Evolutionary conservation across 1,140 invertebrate species (phyloP), one percentile per base, ranked within the genome.

Genomic region (Drosophila aff.): DNA sequence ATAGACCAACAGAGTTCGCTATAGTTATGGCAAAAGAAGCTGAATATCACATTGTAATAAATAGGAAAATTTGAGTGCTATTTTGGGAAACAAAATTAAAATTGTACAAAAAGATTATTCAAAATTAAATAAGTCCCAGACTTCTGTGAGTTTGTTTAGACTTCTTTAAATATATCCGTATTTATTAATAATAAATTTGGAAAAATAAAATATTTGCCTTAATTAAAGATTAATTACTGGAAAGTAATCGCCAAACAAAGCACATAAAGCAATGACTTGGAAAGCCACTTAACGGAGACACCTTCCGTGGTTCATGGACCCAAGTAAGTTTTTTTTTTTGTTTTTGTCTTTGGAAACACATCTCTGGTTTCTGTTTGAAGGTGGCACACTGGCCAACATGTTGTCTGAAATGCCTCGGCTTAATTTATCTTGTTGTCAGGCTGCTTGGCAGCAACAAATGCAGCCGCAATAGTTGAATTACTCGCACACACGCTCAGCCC

Each of bases 391-490:
- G 68, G 53, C 67, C 53, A 73, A 61, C 44, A 52, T 74, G 69
- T 52, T 73, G 71, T 43, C 71, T 61, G 55, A 73, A 74, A 61
- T 73, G 38, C 44, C 53, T 52, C 50, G 55, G 68, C 71, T 61
- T 74, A 73, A 74, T 74, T 74, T 74, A 74, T 74, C 68, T 72
- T 73, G 68, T 73, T 74, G 71, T 74, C 71, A 73, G 71, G 23
- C 40, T 43, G 71, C 36, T 63, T 84, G 64, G 55, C 53, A 47
- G 43, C 43, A 44, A 53, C 46, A 79, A 80, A 64, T 80, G 63
- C 75, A 75, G 55, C 81, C 55, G 57, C 57, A 71, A 59, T 65
- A 76, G 79, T 72, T 89, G 74, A 81, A 90, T 89, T 82, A 79
- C 64, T 78, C 46, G 63, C 58, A 75, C 47, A 67, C 47, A 68